Percentiles rank a stretch among this genome's conserved stretches.
Conservation (phyloP, 2,797 vertebrate species). For the Peromyscus eremicus region DNA sequence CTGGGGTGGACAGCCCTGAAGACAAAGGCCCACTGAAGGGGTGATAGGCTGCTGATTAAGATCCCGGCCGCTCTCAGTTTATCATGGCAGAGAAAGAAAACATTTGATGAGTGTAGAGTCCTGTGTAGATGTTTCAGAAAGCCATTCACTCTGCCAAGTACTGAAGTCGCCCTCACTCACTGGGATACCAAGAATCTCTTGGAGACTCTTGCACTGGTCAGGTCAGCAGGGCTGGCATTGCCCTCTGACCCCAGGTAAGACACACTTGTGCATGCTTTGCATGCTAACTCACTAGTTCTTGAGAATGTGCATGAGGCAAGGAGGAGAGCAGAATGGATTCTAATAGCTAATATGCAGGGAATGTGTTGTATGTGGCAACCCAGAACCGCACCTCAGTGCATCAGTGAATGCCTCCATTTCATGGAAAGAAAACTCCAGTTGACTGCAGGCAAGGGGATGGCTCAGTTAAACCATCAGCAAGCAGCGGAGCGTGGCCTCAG, state of each 20-base stretch:
- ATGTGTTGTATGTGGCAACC: background rate
- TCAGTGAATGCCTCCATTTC: background rate
- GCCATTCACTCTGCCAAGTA: background rate
- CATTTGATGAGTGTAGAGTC: background rate
- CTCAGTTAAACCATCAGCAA: background rate
- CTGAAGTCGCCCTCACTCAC: background rate
- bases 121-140: background rate
- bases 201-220: background rate
- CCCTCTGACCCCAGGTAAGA: background rate
- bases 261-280: rapidly evolving
- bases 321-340: background rate
- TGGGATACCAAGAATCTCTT: background rate
- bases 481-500: background rate
- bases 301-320: background rate
- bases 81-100: background rate
- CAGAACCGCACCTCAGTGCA: background rate
- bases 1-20: background rate
- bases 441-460: background rate
- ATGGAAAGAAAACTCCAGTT: background rate
- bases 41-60: background rate
- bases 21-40: background rate
- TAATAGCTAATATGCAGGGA: background rate
- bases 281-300: background rate
- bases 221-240: background rate
- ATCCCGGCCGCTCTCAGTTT: background rate